phyloP scores from a whole-genome alignment of 2,113 vertebrate species.

The Chascanopsetta lugubris region DNA sequence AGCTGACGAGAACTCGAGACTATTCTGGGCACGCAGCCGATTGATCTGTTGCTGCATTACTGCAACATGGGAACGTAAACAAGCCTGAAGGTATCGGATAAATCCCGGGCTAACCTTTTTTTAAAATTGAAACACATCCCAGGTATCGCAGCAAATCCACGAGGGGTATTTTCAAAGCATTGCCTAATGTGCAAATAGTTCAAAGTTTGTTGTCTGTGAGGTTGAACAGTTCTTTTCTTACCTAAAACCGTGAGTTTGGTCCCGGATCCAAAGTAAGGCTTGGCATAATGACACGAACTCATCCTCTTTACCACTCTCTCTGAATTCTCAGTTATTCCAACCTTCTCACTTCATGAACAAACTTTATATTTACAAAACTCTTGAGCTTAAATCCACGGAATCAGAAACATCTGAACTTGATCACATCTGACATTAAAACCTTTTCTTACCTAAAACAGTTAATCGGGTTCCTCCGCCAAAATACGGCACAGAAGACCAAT shows the following conservation, averaged over 20 bases:
- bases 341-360: too few species aligned
- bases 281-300: slow-evolving; percentile 47
- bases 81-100: too few species aligned
- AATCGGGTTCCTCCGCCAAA: slow-evolving; percentile 46
- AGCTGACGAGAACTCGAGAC: slow-evolving; percentile 25
- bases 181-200: background rate
- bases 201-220: too few species aligned
- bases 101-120: background rate
- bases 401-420: background rate
- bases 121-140: background rate
- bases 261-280: slow-evolving; percentile 70
- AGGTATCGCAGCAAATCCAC: background rate
- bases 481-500: background rate
- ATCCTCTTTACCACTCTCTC: background rate
- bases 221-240: slow-evolving; percentile 35
- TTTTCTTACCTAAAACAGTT: slow-evolving; percentile 79
- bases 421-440: background rate
- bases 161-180: background rate
- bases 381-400: background rate
- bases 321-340: background rate
- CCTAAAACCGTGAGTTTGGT: slow-evolving; percentile 78
- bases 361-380: too few species aligned
- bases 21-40: slow-evolving; percentile 41
- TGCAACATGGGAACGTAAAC: background rate
- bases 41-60: background rate